Evolutionary conservation across 1,140 invertebrate species (phyloP).

Genomic region (Ridgeia piscesae): DNA sequence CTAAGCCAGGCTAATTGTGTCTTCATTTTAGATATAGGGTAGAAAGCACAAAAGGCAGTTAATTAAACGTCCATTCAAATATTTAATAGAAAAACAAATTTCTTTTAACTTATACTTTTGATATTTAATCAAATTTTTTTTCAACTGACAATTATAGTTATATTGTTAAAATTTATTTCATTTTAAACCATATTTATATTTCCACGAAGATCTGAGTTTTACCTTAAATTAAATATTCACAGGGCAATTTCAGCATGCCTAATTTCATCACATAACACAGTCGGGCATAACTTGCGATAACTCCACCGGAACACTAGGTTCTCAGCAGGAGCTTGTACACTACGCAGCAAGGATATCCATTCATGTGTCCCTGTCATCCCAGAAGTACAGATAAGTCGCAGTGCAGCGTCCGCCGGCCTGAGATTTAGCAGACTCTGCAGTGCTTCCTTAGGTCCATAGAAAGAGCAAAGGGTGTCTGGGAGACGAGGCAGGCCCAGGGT

Average conservation of each 20-base stretch:
- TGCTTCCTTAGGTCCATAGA: not conserved
- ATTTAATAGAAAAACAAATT: not conserved
- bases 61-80: not conserved
- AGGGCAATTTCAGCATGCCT: too few species aligned
- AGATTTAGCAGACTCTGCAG: not conserved
- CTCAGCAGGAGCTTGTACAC: not conserved
- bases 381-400: not conserved
- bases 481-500: not conserved
- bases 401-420: not conserved
- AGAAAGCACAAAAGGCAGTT: not conserved
- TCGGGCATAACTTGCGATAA: not conserved
- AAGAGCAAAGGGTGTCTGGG: not conserved
- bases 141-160: too few species aligned
- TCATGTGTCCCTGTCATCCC: not conserved
- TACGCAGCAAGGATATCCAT: not conserved
- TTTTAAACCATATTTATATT: too few species aligned
- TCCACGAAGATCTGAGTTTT: too few species aligned
- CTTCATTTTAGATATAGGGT: not conserved
- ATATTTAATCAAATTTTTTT: too few species aligned
- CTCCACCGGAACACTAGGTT: not conserved
- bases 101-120: not conserved
- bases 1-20: not conserved
- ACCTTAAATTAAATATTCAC: too few species aligned
- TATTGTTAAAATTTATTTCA: too few species aligned
- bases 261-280: too few species aligned